Percentiles rank a stretch among this genome's conserved stretches.
phyloP scores from a whole-genome alignment of 2,113 vertebrate genomes.

The Etheostoma cragini region DNA sequence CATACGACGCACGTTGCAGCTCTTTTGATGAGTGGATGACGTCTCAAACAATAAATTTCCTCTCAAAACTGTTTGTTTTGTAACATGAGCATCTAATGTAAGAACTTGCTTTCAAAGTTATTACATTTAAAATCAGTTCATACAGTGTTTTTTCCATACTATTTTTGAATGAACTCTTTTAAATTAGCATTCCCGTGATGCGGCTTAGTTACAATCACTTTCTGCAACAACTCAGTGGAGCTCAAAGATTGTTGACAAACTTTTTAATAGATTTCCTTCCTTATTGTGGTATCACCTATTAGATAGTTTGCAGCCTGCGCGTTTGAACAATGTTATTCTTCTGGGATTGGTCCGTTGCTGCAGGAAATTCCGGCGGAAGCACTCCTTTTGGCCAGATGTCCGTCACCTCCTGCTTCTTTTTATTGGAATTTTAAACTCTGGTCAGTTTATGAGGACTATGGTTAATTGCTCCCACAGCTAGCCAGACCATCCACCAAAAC shows the following conservation, averaged over 20 bases:
- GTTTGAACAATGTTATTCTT: too few relatives aligned
- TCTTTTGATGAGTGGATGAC: conserved; percentile 39
- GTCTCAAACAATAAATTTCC: neutral
- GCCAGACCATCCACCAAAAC: too few relatives aligned
- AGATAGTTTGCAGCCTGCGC: neutral
- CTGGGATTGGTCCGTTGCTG: too few relatives aligned
- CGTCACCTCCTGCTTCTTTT: too few relatives aligned
- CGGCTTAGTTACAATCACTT: conserved; percentile 8
- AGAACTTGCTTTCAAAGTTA: neutral
- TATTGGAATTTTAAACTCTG: too few relatives aligned
- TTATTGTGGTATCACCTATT: conserved; percentile 22
- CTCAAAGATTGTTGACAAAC: conserved; percentile 24
- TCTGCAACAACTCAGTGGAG: neutral
- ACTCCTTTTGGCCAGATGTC: too few relatives aligned
- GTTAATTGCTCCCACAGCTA: too few relatives aligned
- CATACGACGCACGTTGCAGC: neutral
- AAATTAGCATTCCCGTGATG: neutral
- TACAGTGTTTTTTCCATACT: neutral
- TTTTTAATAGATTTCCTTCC: conserved; percentile 29
- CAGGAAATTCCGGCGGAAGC: too few relatives aligned
- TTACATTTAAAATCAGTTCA: neutral
- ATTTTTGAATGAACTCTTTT: neutral
- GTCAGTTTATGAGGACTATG: too few relatives aligned
- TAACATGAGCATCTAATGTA: neutral
- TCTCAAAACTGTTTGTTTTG: neutral